Base-by-base conservation (phyloP, 2,888 invertebrate species). In the Terebella lapidaria region DNA sequence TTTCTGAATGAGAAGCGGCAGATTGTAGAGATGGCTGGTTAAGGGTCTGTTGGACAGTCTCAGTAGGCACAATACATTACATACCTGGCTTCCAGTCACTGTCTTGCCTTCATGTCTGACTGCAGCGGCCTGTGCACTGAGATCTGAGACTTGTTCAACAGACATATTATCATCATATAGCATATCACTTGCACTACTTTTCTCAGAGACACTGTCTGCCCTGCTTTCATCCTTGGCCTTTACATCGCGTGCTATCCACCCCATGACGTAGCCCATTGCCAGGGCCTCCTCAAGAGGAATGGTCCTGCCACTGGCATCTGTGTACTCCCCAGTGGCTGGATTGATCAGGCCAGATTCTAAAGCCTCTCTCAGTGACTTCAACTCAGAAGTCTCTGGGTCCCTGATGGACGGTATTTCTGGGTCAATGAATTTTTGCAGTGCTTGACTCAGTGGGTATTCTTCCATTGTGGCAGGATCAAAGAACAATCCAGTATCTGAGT, bases 321-420 rank as follows among this genome's bases (percentile, higher is more conserved):
- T 10, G 18, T 20, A n/a, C n/a, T 20, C 22, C 5, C 18, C 18
- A 5, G 4, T 78, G 78, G 47, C 69, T 69, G 49, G 71, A 82
- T 91, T 89, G 67, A 92, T 85, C 15, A 79, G 72, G 18, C 90
- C 90, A 57, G 87, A 86, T 59, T 87, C 85, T 2, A 93, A 86
- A 5, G 80, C 64, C 52, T 64, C 64, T 47, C 73, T 71, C 61
- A 76, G 74, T 53, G 70, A 74, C 49, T 5, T 49, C 18, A 22
- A 5, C 24, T 35, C 42, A 35, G 42, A 35, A 15, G 42, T 49
- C 22, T 49, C 49, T 5, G 49, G 49, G 22, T 49, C 22, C 49
- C 22, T 49, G 18, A 49, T 10, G 5, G 24, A 10, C 22, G 49
- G 22, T 24, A n/a, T 15, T 49, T 22, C 24, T 5, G 49, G 49